Evolutionary conservation across 1,140 invertebrate genomes (phyloP).

Genomic region (Drosophila yakuba): DNA sequence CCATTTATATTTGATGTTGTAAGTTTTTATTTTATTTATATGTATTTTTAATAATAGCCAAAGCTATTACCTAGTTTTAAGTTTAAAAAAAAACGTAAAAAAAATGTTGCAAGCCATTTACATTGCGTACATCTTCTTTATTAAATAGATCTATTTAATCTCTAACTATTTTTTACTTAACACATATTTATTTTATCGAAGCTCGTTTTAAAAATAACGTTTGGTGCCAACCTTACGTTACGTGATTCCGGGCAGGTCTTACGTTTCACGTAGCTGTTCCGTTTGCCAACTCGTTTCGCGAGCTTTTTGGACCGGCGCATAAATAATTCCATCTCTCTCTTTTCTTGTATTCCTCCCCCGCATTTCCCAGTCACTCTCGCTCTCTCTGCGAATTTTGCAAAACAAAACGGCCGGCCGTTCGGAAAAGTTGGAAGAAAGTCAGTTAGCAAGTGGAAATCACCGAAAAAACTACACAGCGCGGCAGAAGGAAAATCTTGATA

Average conservation of each 20-base stretch:
- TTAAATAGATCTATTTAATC: too few species aligned
- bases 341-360: slow-evolving; percentile 9
- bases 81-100: too few species aligned
- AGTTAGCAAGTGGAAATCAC: slow-evolving; percentile 81
- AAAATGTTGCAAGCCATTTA: too few species aligned
- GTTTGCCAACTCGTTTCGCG: slow-evolving; percentile 39
- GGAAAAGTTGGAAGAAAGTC: slow-evolving; percentile 75
- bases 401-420: slow-evolving; percentile 59
- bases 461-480: slow-evolving; percentile 79
- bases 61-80: too few species aligned
- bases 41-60: too few species aligned
- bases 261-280: slow-evolving; percentile 20
- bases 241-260: background rate
- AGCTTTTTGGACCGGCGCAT: slow-evolving; percentile 34
- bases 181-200: too few species aligned
- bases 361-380: slow-evolving; percentile 8
- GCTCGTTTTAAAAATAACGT: slow-evolving; percentile 18
- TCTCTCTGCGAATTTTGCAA: slow-evolving; percentile 42
- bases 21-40: too few species aligned
- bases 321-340: slow-evolving; percentile 23
- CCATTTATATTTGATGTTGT: too few species aligned
- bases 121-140: too few species aligned
- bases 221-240: background rate
- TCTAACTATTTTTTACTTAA: too few species aligned
- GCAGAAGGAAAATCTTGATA: slow-evolving; percentile 46